Base-by-base conservation (phyloP, 2,888 invertebrate genomes). In the Seira sanloemensis region DNA sequence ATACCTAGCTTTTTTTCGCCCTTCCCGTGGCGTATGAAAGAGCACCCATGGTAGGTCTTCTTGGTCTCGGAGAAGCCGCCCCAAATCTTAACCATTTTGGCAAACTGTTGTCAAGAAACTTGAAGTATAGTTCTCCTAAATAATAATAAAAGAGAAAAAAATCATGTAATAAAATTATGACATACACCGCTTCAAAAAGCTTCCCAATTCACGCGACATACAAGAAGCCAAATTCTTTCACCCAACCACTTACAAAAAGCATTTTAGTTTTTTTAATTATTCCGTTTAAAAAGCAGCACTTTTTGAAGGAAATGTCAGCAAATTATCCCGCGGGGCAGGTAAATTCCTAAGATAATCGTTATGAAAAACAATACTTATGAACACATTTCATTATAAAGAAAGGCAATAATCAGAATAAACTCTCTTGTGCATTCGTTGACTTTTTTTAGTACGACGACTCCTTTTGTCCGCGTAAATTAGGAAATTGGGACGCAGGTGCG, bases 391-490 rank as follows among this genome's bases (percentile, higher is more conserved):
- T n/a, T n/a, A n/a, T n/a, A n/a, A n/a, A n/a, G n/a, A n/a, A n/a
- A n/a, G 19, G 5, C 7, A n/a, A n/a, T 7, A 65, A 65, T 65
- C 18, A 65, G 7, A n/a, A 65, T 65, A 12, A 5, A 67, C 19
- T 62, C 65, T 21, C 16, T 24, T 66, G 21, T 76, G 54, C 12
- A 2, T n/a, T n/a, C n/a, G n/a, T n/a, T n/a, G n/a, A n/a, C n/a
- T n/a, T n/a, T 62, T 62, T 67, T 5, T 73, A 88, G 86, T 89
- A 75, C 76, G 87, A 88, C 37, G 88, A 87, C 27, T 69, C 88
- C 4, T 89, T 85, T 71, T 67, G 37, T 18, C 85, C 89, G 2
- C 85, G 76, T 65, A 27, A 84, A 54, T 76, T 89, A 0, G 68
- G 86, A 27, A 89, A 89, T 37, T 89, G 89, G 89, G 85, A 84